Conservation (phyloP, 2,888 invertebrate species). For the Iphiclides podalirius region DNA sequence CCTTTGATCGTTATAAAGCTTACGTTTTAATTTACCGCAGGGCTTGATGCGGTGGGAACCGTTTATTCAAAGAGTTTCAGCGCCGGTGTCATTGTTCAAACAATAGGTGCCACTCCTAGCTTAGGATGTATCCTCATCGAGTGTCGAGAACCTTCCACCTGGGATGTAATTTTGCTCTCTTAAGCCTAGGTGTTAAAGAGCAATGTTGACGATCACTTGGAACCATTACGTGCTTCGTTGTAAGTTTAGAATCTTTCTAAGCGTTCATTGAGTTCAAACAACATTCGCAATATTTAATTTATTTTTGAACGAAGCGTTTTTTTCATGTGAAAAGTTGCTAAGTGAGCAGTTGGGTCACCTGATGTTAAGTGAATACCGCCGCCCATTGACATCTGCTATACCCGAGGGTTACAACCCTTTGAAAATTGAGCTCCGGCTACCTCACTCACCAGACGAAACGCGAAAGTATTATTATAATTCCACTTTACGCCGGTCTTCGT, state of each 20-base stretch:
- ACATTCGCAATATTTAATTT: slow-evolving; percentile 13
- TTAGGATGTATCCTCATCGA: slow-evolving; percentile 3
- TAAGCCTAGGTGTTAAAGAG: slow-evolving; percentile 2
- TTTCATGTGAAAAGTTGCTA: too few species aligned
- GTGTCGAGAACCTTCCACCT: background rate
- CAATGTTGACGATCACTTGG: slow-evolving; percentile 6
- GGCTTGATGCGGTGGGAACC: background rate
- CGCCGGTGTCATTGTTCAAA: slow-evolving; percentile 7
- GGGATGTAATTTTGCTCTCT: background rate
- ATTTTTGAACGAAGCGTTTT: slow-evolving; percentile 5
- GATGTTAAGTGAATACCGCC: too few species aligned
- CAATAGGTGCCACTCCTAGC: slow-evolving; percentile 1
- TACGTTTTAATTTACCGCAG: slow-evolving; percentile 12
- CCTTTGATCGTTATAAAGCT: background rate
- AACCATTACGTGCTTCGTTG: slow-evolving; percentile 6
- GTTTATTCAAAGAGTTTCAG: too few species aligned
- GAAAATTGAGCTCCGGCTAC: too few species aligned
- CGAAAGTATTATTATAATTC: too few species aligned
- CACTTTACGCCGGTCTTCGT: too few species aligned
- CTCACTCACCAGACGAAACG: too few species aligned
- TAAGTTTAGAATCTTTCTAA: slow-evolving; percentile 7
- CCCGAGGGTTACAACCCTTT: too few species aligned
- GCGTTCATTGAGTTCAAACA: background rate
- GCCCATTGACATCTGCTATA: too few species aligned
- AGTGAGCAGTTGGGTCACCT: too few species aligned